Percentiles rank a stretch among this genome's conserved stretches.
Conservation (phyloP, 2,113 vertebrate species). For the Epinephelus lanceolatus region DNA sequence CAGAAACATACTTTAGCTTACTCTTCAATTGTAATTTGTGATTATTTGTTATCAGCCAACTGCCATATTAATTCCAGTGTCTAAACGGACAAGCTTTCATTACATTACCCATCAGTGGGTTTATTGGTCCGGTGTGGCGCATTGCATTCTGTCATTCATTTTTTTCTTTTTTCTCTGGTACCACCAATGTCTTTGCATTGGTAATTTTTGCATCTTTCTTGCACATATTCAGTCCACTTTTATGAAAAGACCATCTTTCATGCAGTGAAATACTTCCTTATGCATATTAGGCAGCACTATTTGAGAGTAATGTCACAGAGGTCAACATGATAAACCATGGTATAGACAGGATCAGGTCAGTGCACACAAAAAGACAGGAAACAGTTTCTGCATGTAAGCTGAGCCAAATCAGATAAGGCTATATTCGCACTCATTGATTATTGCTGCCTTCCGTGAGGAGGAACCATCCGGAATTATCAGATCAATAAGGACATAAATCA, state of each 20-base stretch:
- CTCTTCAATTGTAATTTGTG: no score
- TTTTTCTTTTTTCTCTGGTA: no score
- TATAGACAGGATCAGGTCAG: conserved; percentile 31
- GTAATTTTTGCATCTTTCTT: no score
- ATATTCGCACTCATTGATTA: conserved; percentile 71
- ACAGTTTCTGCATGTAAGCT: conserved; percentile 51
- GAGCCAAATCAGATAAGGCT: conserved; percentile 66
- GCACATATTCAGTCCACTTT: no score
- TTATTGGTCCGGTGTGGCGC: no score
- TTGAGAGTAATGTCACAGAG: conserved; percentile 4
- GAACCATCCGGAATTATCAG: conserved; percentile 56
- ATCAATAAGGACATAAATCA: conserved; percentile 74
- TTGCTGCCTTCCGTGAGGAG: conserved; percentile 54
- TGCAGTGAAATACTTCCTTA: no score
- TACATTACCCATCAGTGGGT: not conserved
- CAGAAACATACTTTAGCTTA: no score
- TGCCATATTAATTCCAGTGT: no score
- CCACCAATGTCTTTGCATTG: no score
- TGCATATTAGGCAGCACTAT: not conserved
- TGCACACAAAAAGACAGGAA: conserved; percentile 34
- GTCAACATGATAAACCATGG: not conserved
- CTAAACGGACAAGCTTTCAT: not conserved
- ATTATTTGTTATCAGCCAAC: no score
- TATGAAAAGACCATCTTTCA: no score
- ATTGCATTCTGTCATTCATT: no score